A percentile compares a stretch with the other conserved stretches of the same genome.
phyloP scores from a whole-genome alignment of 2,113 vertebrate species.

The Hassar affinis region DNA sequence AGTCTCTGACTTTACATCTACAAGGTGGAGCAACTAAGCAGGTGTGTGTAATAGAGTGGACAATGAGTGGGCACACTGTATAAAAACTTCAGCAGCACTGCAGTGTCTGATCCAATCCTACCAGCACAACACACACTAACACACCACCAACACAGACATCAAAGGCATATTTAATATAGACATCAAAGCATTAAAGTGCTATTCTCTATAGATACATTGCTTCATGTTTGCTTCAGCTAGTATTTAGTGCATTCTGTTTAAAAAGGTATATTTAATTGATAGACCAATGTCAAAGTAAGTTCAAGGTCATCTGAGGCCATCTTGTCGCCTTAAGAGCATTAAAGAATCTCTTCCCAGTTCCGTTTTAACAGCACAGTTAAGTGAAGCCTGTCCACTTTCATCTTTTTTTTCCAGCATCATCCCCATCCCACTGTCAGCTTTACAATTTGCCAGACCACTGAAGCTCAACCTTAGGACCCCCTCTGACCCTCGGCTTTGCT shows the following conservation, averaged over 20 bases:
- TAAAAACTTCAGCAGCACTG: no score
- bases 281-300: neutral
- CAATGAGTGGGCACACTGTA: no score
- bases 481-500: slow-evolving; percentile 51
- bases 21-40: no score
- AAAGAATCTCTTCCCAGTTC: slow-evolving; percentile 6
- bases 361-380: slow-evolving; percentile 30
- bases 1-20: no score
- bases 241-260: neutral
- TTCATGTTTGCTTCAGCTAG: neutral
- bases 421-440: slow-evolving; percentile 55
- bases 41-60: no score
- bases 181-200: neutral
- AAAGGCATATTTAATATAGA: neutral
- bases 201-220: neutral
- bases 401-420: slow-evolving; percentile 51
- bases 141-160: no score
- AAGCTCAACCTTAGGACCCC: slow-evolving; percentile 71
- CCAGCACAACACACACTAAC: no score
- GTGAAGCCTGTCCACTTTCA: slow-evolving; percentile 43
- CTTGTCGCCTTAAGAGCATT: neutral
- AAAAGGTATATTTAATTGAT: neutral
- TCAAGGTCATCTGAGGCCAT: slow-evolving; percentile 2
- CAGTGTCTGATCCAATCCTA: no score
- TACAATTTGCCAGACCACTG: slow-evolving; percentile 74